Percentiles rank a stretch among this genome's conserved stretches.
These are phyloP conservation scores for Pteropus rufus DNA, from an alignment of 2,797 vertebrate species.

Conservation along the genomic window DNA sequence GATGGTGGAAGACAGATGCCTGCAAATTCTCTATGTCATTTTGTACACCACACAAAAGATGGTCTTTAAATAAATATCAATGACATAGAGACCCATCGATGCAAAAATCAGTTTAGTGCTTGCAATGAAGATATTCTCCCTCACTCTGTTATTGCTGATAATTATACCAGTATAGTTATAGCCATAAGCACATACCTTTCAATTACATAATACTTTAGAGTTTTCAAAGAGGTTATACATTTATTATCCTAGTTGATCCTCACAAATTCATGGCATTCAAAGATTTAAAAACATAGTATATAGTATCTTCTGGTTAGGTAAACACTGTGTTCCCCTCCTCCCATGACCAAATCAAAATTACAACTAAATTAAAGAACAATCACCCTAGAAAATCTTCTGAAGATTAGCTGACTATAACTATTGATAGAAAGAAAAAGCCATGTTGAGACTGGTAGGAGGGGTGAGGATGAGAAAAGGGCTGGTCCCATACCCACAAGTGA, in stretches of 20 bases:
- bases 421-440: too few species aligned
- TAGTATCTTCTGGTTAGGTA: not conserved
- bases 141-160: not conserved
- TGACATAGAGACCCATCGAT: not conserved
- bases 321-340: too few species aligned
- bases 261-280: not conserved
- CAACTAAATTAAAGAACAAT: too few species aligned
- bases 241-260: not conserved
- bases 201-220: not conserved
- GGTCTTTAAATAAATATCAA: not conserved
- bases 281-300: not conserved
- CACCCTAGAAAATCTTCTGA: too few species aligned
- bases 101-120: not conserved
- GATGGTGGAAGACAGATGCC: not conserved
- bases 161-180: not conserved
- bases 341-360: too few species aligned
- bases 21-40: not conserved
- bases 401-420: too few species aligned
- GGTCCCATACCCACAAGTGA: too few species aligned
- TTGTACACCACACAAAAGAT: not conserved
- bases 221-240: not conserved
- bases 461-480: too few species aligned
- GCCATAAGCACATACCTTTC: not conserved
- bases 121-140: not conserved
- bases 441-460: too few species aligned